Conservation (phyloP, 2,113 vertebrate genomes). For the Hemichromis elongatus region DNA sequence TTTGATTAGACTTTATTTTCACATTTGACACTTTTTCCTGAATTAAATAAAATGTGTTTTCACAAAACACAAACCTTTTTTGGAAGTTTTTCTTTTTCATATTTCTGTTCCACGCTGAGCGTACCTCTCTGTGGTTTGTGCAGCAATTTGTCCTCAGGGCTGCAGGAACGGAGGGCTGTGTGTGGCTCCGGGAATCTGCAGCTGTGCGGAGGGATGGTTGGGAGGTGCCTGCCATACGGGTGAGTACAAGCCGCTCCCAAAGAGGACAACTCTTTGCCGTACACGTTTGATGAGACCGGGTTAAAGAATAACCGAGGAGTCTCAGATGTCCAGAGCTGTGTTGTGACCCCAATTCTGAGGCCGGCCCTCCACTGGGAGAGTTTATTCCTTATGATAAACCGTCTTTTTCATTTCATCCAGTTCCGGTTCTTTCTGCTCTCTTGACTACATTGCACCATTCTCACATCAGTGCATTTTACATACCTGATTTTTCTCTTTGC, state of each 20-base stretch:
- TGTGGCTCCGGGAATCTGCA: slow-evolving; percentile 85
- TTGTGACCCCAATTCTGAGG: neutral
- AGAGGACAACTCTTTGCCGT: neutral
- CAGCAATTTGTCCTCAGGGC: slow-evolving; percentile 84
- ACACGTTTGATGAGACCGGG: neutral
- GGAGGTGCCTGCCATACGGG: slow-evolving; percentile 83
- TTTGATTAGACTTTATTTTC: neutral
- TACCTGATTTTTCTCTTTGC: neutral
- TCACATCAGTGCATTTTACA: neutral
- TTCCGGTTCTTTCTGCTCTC: neutral
- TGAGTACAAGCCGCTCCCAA: slow-evolving; percentile 34
- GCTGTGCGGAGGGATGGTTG: slow-evolving; percentile 82
- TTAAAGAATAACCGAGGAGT: neutral
- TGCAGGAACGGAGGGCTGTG: slow-evolving; percentile 80
- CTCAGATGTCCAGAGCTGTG: neutral
- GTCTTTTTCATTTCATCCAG: neutral
- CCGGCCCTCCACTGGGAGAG: accelerated
- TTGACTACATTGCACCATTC: neutral
- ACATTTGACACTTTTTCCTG: neutral
- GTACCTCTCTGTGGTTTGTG: slow-evolving; percentile 23
- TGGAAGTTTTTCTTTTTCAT: neutral
- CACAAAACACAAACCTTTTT: neutral
- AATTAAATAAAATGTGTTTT: neutral
- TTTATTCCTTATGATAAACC: neutral
- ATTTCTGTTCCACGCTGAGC: neutral